phyloP scores from a whole-genome alignment of 2,888 invertebrate genomes.

The Callimorpha dominula region DNA sequence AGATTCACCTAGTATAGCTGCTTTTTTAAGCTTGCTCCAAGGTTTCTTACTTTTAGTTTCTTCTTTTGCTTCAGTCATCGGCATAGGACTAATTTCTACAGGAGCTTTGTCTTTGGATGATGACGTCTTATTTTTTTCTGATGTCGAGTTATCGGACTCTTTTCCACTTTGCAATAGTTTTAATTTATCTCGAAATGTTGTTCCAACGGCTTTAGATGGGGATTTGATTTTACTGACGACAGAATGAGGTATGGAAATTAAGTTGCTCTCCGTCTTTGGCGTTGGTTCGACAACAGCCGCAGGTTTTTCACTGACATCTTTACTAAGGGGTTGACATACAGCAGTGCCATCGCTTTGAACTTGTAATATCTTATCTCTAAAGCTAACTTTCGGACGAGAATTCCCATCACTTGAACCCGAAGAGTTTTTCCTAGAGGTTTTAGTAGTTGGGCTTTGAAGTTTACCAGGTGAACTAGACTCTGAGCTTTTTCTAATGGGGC shows the following conservation, averaged over 20 bases:
- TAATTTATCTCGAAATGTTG: constrained; percentile 82
- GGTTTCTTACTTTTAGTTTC: constrained; percentile 86
- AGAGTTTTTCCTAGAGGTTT: constrained; percentile 82
- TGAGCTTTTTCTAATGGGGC: constrained; percentile 82
- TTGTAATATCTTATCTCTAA: constrained; percentile 88
- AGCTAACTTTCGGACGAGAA: constrained; percentile 87
- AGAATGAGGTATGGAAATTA: constrained; percentile 84
- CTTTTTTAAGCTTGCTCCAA: constrained; percentile 93
- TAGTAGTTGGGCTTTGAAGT: constrained; percentile 80
- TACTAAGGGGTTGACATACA: constrained; percentile 78
- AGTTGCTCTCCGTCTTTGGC: constrained; percentile 78
- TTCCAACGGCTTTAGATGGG: constrained; percentile 81
- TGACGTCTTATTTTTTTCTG: constrained; percentile 68
- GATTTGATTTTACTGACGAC: constrained; percentile 85
- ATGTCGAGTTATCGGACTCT: constrained; percentile 61
- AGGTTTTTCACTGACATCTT: constrained; percentile 78
- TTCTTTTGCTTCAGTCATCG: constrained; percentile 67
- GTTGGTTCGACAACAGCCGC: constrained; percentile 81
- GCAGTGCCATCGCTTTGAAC: constrained; percentile 85
- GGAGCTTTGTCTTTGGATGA: constrained; percentile 65
- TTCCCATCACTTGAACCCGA: constrained; percentile 80
- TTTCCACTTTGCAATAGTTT: constrained; percentile 80
- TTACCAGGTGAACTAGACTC: constrained; percentile 83
- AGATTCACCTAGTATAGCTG: constrained; percentile 87
- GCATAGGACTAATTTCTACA: constrained; percentile 69